A percentile compares a stretch with the other conserved stretches of the same genome.
These are phyloP conservation scores for Drosophila sulfurigaster DNA, from an alignment of 1,140 invertebrate genomes.

Conservation along the genomic window DNA sequence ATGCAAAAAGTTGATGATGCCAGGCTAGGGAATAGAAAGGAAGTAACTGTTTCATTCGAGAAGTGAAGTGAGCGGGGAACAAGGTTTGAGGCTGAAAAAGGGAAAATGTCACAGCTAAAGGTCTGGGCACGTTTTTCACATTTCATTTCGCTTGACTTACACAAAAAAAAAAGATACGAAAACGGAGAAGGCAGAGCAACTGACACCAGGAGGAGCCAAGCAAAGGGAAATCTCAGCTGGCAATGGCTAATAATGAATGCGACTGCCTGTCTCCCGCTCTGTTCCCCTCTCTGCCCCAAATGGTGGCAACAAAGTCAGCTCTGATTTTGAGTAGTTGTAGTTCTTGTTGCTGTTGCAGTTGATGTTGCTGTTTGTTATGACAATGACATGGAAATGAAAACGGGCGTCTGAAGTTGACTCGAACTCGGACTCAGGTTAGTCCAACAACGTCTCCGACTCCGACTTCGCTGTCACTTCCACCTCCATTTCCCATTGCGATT, in stretches of 20 bases:
- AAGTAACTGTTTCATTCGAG: constrained; percentile 12
- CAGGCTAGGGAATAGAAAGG: constrained; percentile 8
- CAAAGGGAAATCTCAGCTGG: constrained; percentile 14
- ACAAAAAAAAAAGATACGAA: constrained; percentile 16
- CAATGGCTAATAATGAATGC: constrained; percentile 45
- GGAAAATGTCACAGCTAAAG: constrained; percentile 41
- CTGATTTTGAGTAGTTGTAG: constrained; percentile 57
- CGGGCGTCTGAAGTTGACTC: constrained; percentile 39
- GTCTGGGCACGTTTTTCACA: constrained; percentile 72
- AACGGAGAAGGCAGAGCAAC: constrained; percentile 2
- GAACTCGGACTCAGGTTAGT: constrained; percentile 1
- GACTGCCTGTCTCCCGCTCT: constrained; percentile 6
- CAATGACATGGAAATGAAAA: constrained; percentile 70
- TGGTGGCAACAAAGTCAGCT: constrained; percentile 33
- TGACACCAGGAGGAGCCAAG: background rate
- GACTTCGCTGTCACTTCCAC: background rate
- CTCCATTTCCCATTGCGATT: background rate
- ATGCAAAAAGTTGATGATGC: constrained; percentile 24
- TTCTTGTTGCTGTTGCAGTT: constrained; percentile 21
- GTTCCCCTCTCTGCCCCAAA: constrained; percentile 3
- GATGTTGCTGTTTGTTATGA: constrained; percentile 56
- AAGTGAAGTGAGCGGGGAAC: background rate
- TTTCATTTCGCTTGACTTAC: constrained; percentile 59
- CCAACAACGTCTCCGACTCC: too few relatives aligned
- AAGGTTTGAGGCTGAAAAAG: constrained; percentile 3